These are phyloP conservation scores for Caenorhabditis macrosperma DNA, from an alignment of 2,888 invertebrate genomes.

Conservation along the genomic window DNA sequence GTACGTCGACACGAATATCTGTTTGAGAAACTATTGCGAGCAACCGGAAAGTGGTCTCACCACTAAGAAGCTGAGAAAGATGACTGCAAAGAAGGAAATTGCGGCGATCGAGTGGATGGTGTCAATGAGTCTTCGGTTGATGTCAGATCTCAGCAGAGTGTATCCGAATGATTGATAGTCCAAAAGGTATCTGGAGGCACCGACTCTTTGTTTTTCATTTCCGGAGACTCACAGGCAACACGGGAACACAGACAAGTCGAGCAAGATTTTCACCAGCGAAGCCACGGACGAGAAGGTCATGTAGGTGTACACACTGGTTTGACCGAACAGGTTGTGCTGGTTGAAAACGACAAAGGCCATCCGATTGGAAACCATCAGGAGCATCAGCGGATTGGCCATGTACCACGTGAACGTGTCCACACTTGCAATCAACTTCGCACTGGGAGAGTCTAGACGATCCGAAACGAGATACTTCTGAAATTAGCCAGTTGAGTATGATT, in stretches of 20 bases:
- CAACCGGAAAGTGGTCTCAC: background rate
- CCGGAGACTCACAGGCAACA: constrained; percentile 30
- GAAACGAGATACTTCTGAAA: constrained; percentile 27
- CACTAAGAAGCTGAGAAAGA: background rate
- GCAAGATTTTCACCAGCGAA: background rate
- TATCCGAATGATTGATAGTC: constrained; percentile 21
- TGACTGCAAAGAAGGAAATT: background rate
- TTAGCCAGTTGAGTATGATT: background rate
- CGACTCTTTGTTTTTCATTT: background rate
- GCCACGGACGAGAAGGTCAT: background rate
- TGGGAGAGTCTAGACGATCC: background rate
- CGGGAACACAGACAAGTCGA: constrained; percentile 12
- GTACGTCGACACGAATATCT: constrained; percentile 7
- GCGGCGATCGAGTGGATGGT: background rate
- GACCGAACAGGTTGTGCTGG: constrained; percentile 3
- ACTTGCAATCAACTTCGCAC: background rate
- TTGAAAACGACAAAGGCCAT: background rate
- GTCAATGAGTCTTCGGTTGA: background rate
- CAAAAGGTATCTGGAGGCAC: background rate
- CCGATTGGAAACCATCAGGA: constrained; percentile 22
- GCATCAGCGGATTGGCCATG: constrained; percentile 12
- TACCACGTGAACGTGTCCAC: constrained; percentile 28
- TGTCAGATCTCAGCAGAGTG: background rate
- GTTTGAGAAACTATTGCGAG: background rate
- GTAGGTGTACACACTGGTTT: background rate